Percentiles rank a stretch among this genome's conserved stretches.
Evolutionary conservation across 2,888 invertebrate genomes (phyloP).

Genomic region (Pheosia tremula): DNA sequence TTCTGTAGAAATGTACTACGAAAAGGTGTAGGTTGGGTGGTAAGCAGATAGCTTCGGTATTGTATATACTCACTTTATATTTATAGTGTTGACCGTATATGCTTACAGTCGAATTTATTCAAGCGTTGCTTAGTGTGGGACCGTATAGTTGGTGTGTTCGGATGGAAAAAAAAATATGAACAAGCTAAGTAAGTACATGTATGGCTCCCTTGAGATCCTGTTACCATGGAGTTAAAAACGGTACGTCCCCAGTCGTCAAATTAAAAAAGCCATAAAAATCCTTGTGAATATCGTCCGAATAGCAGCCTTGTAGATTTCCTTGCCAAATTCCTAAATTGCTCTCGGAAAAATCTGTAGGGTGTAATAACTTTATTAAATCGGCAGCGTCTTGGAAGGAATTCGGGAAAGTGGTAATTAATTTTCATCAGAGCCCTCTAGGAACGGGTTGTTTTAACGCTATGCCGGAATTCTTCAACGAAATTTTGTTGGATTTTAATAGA

Average conservation of each 20-base stretch:
- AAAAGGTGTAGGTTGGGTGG: too few relatives aligned
- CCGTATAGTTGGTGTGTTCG: too few relatives aligned
- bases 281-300: constrained; percentile 4
- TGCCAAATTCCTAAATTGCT: constrained; percentile 30
- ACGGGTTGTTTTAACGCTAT: constrained; percentile 42
- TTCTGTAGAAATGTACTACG: too few relatives aligned
- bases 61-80: too few relatives aligned
- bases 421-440: constrained; percentile 45
- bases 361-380: constrained; percentile 58
- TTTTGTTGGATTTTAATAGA: constrained; percentile 26
- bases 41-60: too few relatives aligned
- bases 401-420: constrained; percentile 56
- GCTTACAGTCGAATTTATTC: too few relatives aligned
- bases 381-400: constrained; percentile 44
- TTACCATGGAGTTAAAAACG: neutral
- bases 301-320: constrained; percentile 8
- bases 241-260: neutral
- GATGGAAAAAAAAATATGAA: too few relatives aligned
- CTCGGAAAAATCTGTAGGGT: constrained; percentile 36
- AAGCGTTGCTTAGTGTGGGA: too few relatives aligned
- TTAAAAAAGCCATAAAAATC: neutral
- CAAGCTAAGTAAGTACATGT: neutral
- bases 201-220: neutral
- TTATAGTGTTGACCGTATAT: too few relatives aligned
- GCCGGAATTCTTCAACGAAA: constrained; percentile 28